Conservation (phyloP, 2,113 vertebrate genomes). For the Muntiacus reevesi region DNA sequence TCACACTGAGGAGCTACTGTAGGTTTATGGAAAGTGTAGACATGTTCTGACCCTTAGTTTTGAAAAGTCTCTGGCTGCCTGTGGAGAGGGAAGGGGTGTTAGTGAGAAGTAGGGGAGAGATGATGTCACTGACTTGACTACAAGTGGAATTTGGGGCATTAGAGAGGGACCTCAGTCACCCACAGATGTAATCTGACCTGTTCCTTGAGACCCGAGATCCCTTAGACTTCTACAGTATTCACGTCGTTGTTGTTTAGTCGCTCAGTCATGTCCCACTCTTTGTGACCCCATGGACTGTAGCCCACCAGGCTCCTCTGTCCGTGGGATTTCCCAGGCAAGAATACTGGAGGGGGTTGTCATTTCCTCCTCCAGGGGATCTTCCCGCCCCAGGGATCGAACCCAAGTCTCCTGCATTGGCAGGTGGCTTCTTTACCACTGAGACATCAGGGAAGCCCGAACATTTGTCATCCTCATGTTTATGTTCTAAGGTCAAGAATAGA, state of each 20-base stretch:
- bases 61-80: not conserved
- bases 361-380: not conserved
- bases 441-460: fast-evolving
- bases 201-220: not conserved
- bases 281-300: not conserved
- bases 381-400: not conserved
- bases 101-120: not conserved
- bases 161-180: not conserved
- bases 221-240: not conserved
- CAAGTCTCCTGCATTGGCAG: not conserved
- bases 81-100: not conserved
- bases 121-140: not conserved
- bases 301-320: not conserved
- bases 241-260: not conserved
- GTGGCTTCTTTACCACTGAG: not conserved
- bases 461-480: not conserved
- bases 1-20: not conserved
- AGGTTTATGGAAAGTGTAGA: not conserved
- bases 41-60: not conserved
- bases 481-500: not conserved
- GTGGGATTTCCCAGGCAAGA: not conserved
- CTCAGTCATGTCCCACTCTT: not conserved
- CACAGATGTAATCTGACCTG: not conserved
- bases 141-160: not conserved
- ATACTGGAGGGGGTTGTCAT: not conserved